These are phyloP conservation scores for Sepioteuthis lessoniana DNA, from an alignment of 2,888 invertebrate species.

Conservation along the genomic window DNA sequence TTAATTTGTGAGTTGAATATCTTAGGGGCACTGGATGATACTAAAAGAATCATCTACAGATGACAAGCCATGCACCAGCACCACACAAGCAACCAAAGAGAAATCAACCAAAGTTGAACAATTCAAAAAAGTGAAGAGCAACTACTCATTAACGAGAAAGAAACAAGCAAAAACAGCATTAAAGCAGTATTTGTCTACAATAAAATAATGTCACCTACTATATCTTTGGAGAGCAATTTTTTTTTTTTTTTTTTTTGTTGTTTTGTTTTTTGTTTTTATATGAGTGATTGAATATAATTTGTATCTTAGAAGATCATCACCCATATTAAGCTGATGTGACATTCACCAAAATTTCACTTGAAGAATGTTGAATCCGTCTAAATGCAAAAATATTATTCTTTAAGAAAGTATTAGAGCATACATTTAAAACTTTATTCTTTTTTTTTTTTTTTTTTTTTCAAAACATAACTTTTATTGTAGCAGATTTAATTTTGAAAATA, in stretches of 20 bases:
- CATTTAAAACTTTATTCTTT: background rate
- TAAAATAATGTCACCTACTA: background rate
- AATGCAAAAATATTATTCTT: background rate
- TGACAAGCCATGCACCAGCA: slow-evolving; percentile 11
- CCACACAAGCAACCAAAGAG: background rate
- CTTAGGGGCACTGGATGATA: no score
- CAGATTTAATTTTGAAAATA: background rate
- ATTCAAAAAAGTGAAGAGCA: background rate
- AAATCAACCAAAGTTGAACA: background rate
- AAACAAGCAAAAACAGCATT: background rate
- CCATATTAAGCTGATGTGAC: background rate
- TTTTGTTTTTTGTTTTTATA: background rate
- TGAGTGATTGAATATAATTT: background rate
- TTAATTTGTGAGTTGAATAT: no score
- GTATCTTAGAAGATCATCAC: background rate
- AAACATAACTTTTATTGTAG: background rate
- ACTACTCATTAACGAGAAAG: background rate
- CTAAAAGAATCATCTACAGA: background rate
- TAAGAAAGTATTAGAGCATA: background rate
- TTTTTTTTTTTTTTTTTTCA: background rate
- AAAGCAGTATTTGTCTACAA: background rate
- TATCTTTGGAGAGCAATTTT: background rate
- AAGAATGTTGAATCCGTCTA: slow-evolving; percentile 33
- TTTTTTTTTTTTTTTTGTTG: background rate
- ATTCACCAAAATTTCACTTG: slow-evolving; percentile 33